These are phyloP conservation scores for Cottus gobio DNA, from an alignment of 2,113 vertebrate genomes.

Conservation along the genomic window DNA sequence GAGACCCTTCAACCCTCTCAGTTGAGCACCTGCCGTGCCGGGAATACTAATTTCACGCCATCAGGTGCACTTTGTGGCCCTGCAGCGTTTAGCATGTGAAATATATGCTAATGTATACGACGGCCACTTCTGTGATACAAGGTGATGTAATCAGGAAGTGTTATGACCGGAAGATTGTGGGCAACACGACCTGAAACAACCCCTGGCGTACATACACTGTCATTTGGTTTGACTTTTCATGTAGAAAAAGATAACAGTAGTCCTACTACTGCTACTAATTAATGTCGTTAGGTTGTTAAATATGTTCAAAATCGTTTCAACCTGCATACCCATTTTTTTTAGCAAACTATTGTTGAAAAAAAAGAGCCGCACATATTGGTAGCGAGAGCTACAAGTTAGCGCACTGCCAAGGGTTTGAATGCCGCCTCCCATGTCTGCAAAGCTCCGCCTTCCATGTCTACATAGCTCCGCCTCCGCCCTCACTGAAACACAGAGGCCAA, in stretches of 20 bases:
- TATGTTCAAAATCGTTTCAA: too few relatives aligned
- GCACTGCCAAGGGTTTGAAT: too few relatives aligned
- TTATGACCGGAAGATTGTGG: conserved; percentile 8
- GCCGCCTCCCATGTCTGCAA: too few relatives aligned
- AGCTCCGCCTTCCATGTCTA: too few relatives aligned
- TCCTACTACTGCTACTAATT: neutral
- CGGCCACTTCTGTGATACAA: conserved; percentile 50
- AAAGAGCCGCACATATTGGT: too few relatives aligned
- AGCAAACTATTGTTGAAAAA: too few relatives aligned
- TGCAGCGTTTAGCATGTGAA: conserved; percentile 47
- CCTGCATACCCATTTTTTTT: too few relatives aligned
- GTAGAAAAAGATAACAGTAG: neutral
- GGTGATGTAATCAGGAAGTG: conserved; percentile 38
- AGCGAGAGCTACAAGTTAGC: too few relatives aligned
- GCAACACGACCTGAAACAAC: conserved; percentile 11
- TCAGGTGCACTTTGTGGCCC: conserved; percentile 45
- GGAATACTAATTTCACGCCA: conserved; percentile 56
- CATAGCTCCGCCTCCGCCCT: too few relatives aligned
- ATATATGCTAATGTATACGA: conserved; percentile 63
- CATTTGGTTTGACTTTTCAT: conserved; percentile 1
- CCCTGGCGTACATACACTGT: neutral
- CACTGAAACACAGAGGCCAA: too few relatives aligned
- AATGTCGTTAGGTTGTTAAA: too few relatives aligned
- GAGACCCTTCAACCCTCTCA: conserved; percentile 22
- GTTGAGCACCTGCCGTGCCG: conserved; percentile 32